Evolutionary conservation across 2,113 vertebrate genomes (phyloP), one percentile per base, ranked within the genome.

Genomic region (Callipepla squamata): DNA sequence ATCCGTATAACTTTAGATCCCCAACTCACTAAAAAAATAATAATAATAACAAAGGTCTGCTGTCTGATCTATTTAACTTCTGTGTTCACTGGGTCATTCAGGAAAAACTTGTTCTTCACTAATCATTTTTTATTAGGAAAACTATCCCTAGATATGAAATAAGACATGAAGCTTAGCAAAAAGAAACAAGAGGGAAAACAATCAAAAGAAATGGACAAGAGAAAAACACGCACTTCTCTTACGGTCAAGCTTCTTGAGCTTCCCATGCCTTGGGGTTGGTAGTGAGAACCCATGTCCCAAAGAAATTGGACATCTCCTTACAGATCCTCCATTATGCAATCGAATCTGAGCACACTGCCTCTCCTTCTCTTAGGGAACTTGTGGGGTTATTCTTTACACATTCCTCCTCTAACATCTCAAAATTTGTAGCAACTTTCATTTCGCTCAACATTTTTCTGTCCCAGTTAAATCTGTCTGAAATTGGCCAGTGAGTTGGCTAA

Each of bases 301-400:
- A 70, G 26, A 74, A 83, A 69, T 4, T 21, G 32, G 32, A 1
- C n/a, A 59, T 47, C 69, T 47, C 47, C 36, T 36, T 36, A 36
- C 36, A 36, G 36, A 36, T 74, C 26, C 45, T 61, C 44, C 38
- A n/a, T 21, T 21, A 51, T 2, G 17, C 55, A 23, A 1, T 0
- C 5, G 32, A 47, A 16, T 28, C 13, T 42, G 45, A 74, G 47
- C 4, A 13, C 3, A 0, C 7, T 66, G 74, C 48, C 26, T 38
- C 57, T 47, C 48, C 13, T 48, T 70, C 45, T 3, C 21, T 4
- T 11, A 32, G 62, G 50, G 44, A 65, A 23, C 26, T 68, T 10
- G 5, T 0, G 1, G 23, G 12, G n/a, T 13, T 80, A 3, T 7
- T 34, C 32, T 23, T 50, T 3, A 32, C 0, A 42, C 15, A 32